Evolutionary conservation across 2,797 vertebrate species (phyloP).

Genomic region (Hippopotamyrus pictus): DNA sequence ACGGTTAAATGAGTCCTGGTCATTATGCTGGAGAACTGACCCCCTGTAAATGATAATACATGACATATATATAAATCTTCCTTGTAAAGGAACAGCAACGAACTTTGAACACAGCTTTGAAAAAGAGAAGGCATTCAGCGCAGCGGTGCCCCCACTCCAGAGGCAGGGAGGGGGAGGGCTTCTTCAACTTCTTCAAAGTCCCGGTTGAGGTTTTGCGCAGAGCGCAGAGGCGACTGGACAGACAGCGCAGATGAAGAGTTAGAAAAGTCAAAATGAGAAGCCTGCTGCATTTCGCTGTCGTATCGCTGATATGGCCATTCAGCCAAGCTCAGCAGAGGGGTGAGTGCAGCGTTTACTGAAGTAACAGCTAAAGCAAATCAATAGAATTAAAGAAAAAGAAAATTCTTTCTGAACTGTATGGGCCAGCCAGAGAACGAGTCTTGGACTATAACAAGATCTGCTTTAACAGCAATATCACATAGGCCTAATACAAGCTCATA

Average conservation of each 20-base stretch:
- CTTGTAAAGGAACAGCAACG: not conserved
- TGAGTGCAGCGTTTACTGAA: constrained; percentile 35
- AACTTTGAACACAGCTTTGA: not conserved
- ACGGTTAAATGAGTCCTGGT: constrained; percentile 66
- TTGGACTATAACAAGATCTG: not conserved
- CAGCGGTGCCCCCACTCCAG: not conserved
- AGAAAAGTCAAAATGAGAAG: constrained; percentile 44
- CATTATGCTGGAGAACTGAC: constrained; percentile 61
- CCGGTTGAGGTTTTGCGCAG: constrained; percentile 20
- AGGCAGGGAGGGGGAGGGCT: constrained; percentile 32
- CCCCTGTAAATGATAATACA: constrained; percentile 17
- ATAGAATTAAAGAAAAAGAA: not conserved
- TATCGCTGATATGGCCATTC: constrained; percentile 39
- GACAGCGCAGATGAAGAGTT: constrained; percentile 29
- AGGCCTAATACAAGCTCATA: not conserved
- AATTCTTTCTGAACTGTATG: not conserved
- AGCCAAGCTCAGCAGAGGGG: constrained; percentile 45
- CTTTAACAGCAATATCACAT: constrained; percentile 2
- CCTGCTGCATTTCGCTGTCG: constrained; percentile 25
- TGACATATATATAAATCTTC: not conserved
- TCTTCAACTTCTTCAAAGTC: constrained; percentile 35
- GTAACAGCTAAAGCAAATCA: constrained; percentile 10
- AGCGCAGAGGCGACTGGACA: not conserved
- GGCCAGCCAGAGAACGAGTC: not conserved
- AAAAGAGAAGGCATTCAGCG: not conserved